Conservation (phyloP, 2,888 invertebrate species). For the Rhaphigaster nebulosa region DNA sequence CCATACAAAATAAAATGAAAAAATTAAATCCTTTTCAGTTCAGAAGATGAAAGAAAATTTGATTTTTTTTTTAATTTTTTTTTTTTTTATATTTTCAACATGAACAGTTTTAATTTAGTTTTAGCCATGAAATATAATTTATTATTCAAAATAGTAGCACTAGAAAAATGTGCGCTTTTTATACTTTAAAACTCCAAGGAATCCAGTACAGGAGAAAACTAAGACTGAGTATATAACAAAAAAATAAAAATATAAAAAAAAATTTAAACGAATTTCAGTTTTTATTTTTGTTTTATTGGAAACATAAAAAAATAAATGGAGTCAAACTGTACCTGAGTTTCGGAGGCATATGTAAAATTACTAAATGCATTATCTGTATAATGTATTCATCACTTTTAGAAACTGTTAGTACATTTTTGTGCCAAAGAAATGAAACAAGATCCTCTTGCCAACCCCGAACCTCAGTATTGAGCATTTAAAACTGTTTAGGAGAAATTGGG, state of each 20-base stretch:
- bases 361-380: background rate
- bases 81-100: background rate
- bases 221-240: slow-evolving; percentile 59
- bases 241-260: slow-evolving; percentile 47
- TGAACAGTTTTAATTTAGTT: background rate
- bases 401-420: slow-evolving; percentile 48
- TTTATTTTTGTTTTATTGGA: slow-evolving; percentile 53
- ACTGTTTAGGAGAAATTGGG: slow-evolving; percentile 29
- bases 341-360: slow-evolving; percentile 55
- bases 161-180: slow-evolving; percentile 3
- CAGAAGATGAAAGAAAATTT: background rate
- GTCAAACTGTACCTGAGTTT: slow-evolving; percentile 63
- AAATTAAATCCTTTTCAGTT: background rate
- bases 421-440: slow-evolving; percentile 50
- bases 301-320: slow-evolving; percentile 55
- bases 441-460: slow-evolving; percentile 59
- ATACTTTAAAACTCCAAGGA: slow-evolving; percentile 48
- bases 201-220: slow-evolving; percentile 60
- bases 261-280: slow-evolving; percentile 31
- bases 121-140: slow-evolving; percentile 9
- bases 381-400: slow-evolving; percentile 34
- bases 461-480: slow-evolving; percentile 51
- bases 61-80: background rate
- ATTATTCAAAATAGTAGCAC: slow-evolving; percentile 35
- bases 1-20: background rate